These are phyloP conservation scores for Herminia tarsipennalis DNA, from an alignment of 2,888 invertebrate genomes.

Conservation along the genomic window DNA sequence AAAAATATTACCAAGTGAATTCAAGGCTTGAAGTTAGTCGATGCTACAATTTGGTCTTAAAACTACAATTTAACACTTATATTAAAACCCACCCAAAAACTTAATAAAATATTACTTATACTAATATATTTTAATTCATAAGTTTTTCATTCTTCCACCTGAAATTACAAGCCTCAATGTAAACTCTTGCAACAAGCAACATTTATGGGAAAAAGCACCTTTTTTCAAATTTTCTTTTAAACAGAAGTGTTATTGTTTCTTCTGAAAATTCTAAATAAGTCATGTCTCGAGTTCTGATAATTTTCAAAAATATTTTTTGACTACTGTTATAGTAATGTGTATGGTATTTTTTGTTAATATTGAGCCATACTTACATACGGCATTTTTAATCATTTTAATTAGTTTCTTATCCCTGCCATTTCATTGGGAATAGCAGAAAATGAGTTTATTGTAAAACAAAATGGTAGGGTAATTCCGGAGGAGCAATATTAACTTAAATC, in stretches of 20 bases:
- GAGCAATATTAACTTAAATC: too few relatives aligned
- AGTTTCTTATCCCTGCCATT: too few relatives aligned
- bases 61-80: slow-evolving; percentile 70
- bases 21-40: slow-evolving; percentile 30
- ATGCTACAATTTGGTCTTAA: slow-evolving; percentile 46
- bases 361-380: too few relatives aligned
- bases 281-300: slow-evolving; percentile 16
- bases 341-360: neutral
- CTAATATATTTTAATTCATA: slow-evolving; percentile 40
- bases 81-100: slow-evolving; percentile 57
- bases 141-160: slow-evolving; percentile 35
- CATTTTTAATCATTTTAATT: too few relatives aligned
- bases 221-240: slow-evolving; percentile 28
- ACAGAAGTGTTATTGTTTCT: slow-evolving; percentile 16
- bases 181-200: slow-evolving; percentile 53
- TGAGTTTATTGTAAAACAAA: too few relatives aligned
- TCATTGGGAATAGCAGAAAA: too few relatives aligned
- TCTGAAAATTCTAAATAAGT: slow-evolving; percentile 14
- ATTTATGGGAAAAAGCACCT: slow-evolving; percentile 44
- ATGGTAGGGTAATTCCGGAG: too few relatives aligned
- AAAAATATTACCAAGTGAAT: slow-evolving; percentile 6
- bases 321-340: too few relatives aligned
- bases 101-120: slow-evolving; percentile 51
- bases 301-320: slow-evolving; percentile 5
- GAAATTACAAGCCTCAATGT: slow-evolving; percentile 55